phyloP scores from a whole-genome alignment of 2,797 vertebrate genomes.

The Oreortyx pictus region DNA sequence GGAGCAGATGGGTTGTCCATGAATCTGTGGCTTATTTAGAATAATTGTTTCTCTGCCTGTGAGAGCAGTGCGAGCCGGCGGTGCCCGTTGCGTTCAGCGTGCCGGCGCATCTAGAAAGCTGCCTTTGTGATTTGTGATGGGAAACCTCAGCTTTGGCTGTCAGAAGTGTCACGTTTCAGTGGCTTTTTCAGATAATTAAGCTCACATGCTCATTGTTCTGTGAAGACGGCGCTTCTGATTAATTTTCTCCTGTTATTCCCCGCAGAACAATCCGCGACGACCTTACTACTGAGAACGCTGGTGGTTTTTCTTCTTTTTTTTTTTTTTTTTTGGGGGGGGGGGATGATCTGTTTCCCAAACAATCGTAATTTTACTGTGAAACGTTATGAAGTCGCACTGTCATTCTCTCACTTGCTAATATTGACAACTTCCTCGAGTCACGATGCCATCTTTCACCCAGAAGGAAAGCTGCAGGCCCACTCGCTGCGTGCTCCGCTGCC shows the following conservation, averaged over 20 bases:
- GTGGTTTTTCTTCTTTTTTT: too few species aligned
- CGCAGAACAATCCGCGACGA: constrained; percentile 95
- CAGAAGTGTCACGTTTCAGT: not conserved
- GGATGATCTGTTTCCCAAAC: not conserved
- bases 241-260: not conserved
- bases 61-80: not conserved
- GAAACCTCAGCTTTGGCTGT: not conserved
- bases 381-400: not conserved
- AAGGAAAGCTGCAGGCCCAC: not conserved
- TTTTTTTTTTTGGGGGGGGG: not conserved
- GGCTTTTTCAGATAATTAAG: not conserved
- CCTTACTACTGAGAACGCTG: constrained; percentile 90
- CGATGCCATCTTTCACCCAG: not conserved
- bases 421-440: constrained; percentile 20
- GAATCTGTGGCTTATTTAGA: not conserved
- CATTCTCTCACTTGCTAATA: not conserved
- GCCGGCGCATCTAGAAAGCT: not conserved
- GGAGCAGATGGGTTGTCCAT: fast-evolving
- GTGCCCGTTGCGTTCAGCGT: not conserved
- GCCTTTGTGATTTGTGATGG: not conserved
- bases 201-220: not conserved
- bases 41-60: not conserved
- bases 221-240: not conserved
- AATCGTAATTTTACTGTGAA: constrained; percentile 34
- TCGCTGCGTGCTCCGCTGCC: not conserved